phyloP scores from a whole-genome alignment of 1,140 invertebrate genomes.

The Rhagoletis pomonella region DNA sequence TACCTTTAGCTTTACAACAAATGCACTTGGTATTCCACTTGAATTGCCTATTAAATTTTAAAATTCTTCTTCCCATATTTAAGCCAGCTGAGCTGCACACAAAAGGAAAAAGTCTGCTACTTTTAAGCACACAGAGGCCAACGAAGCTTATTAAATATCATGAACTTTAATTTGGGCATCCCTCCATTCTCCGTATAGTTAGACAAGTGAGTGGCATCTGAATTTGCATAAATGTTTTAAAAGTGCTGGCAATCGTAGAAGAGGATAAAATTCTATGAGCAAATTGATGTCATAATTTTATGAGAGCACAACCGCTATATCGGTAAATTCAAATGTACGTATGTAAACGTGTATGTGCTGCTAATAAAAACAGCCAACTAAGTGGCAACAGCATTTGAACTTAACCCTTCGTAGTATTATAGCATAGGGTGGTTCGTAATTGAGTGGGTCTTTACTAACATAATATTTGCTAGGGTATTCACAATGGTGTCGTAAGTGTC shows the following conservation, averaged over 20 bases:
- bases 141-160: neutral
- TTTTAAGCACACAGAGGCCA: neutral
- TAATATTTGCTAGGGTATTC: too few relatives aligned
- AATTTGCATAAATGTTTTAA: conserved; percentile 12
- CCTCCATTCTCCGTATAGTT: neutral
- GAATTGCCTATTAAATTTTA: neutral
- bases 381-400: neutral
- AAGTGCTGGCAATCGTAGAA: neutral
- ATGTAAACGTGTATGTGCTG: too few relatives aligned
- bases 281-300: conserved; percentile 28
- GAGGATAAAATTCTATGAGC: neutral
- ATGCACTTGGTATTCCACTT: neutral
- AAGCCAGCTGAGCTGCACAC: neutral
- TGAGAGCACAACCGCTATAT: too few relatives aligned
- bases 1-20: neutral
- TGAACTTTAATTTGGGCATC: too few relatives aligned
- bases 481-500: too few relatives aligned
- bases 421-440: neutral
- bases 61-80: neutral
- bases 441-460: too few relatives aligned
- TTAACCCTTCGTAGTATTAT: neutral
- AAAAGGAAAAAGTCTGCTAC: neutral
- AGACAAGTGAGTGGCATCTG: conserved; percentile 15
- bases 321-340: too few relatives aligned
- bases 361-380: too few relatives aligned